These are phyloP conservation scores for Lepidocolaptes lacrymiger DNA, from an alignment of 2,797 vertebrate species.

Conservation along the genomic window DNA sequence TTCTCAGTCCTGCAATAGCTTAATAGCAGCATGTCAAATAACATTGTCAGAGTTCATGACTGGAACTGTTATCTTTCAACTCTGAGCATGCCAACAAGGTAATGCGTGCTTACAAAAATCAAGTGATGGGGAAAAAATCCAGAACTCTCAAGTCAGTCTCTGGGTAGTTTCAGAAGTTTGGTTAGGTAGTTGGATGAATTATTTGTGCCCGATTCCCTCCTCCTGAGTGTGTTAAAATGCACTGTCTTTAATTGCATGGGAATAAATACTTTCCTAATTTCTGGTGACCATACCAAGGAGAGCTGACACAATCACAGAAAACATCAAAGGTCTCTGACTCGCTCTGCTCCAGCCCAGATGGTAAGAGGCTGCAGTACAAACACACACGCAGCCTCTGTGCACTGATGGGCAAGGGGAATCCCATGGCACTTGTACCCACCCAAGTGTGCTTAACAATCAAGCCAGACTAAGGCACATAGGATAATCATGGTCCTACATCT, in stretches of 20 bases:
- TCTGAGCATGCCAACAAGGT: neutral
- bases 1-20: neutral
- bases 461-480: neutral
- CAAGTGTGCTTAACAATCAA: neutral
- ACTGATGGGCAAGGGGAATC: neutral
- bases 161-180: neutral
- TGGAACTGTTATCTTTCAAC: neutral
- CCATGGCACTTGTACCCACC: neutral
- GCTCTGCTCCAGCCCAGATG: fast-evolving
- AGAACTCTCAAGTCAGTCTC: neutral
- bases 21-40: neutral
- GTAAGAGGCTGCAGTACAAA: neutral
- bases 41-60: neutral
- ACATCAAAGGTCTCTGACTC: neutral
- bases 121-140: neutral
- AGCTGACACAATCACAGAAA: neutral
- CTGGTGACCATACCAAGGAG: neutral
- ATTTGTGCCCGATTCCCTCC: neutral
- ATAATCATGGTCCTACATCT: neutral
- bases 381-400: fast-evolving
- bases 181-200: neutral
- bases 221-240: neutral
- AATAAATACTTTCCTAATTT: neutral
- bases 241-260: neutral
- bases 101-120: neutral